Base-by-base conservation (phyloP, 2,888 invertebrate genomes). In the Anagyrus pseudococci region DNA sequence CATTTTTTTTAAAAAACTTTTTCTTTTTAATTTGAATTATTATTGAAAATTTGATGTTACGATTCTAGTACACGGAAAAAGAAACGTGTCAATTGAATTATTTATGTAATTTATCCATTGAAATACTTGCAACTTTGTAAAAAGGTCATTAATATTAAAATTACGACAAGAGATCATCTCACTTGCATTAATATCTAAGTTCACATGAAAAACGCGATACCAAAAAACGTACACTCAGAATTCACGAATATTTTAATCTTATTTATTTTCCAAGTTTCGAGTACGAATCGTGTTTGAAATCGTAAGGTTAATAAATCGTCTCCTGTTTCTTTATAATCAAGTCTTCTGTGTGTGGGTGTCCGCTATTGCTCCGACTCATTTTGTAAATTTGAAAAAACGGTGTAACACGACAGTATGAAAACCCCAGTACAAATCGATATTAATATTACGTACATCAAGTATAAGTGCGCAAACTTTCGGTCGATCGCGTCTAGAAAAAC, bases 91-190 rank as follows among this genome's bases (percentile, higher is more conserved):
- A 55, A 25, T 55, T 58, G 33, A 64, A 47, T 52, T 22, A 55
- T 60, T 60, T n/a, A n/a, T n/a, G n/a, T n/a, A n/a, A n/a, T n/a
- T n/a, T n/a, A n/a, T n/a, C n/a, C n/a, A n/a, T n/a, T n/a, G n/a
- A n/a, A n/a, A n/a, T n/a, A 43, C 37, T 50, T 43, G 41, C 40
- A 55, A 58, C 43, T 20, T 65, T 54, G 61, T 58, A 61, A 58
- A 65, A 65, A 64, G 57, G 25, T 61, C 20, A 22, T 58, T 58
- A n/a, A n/a, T 58, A 54, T 65, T 61, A 65, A 61, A 65, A 61
- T 61, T 61, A 65, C 54, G 61, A 49, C 58, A 65, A 58, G 56
- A 61, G 54, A 64, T 60, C 50, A 61, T 53, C 50, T 55, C 48
- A 55, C 58, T 66, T 66, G 65, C 58, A 55, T 57, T 57, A 47